phyloP scores from a whole-genome alignment of 2,888 invertebrate genomes.

The Drosophila merina region DNA sequence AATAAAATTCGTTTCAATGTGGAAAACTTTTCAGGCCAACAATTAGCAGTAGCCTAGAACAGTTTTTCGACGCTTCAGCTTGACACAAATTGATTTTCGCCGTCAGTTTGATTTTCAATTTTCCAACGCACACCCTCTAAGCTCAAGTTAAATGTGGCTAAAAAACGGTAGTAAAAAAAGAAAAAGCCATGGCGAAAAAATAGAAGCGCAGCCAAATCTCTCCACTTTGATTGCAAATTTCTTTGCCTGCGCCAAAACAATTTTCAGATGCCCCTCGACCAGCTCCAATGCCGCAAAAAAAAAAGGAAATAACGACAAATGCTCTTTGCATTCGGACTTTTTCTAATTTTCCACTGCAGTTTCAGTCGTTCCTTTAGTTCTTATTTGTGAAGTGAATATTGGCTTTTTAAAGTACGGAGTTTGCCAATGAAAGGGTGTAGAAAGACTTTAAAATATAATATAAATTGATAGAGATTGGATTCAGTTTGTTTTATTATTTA shows the following conservation, averaged over 20 bases:
- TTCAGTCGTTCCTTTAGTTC: constrained; percentile 12
- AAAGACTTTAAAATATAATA: background rate
- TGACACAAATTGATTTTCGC: constrained; percentile 67
- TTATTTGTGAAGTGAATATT: constrained; percentile 20
- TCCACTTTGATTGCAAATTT: constrained; percentile 76
- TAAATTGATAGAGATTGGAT: background rate
- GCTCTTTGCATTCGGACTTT: constrained; percentile 15
- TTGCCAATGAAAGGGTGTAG: background rate
- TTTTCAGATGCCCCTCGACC: constrained; percentile 27
- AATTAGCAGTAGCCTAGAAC: constrained; percentile 49
- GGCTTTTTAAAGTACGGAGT: constrained; percentile 15
- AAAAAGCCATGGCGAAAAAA: constrained; percentile 19
- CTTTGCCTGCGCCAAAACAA: constrained; percentile 56
- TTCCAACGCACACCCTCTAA: constrained; percentile 7
- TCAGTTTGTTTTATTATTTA: background rate
- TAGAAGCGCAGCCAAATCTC: constrained; percentile 38
- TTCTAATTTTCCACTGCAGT: constrained; percentile 45
- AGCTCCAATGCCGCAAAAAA: constrained; percentile 7
- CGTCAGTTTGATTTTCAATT: constrained; percentile 62
- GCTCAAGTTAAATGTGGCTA: constrained; percentile 33
- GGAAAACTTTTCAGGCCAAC: constrained; percentile 19
- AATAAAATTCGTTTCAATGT: constrained; percentile 5
- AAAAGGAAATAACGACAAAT: constrained; percentile 25
- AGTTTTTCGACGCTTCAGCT: constrained; percentile 26
- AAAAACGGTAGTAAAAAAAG: constrained; percentile 17